phyloP scores from a whole-genome alignment of 2,113 vertebrate species.

The Heliornis fulica region DNA sequence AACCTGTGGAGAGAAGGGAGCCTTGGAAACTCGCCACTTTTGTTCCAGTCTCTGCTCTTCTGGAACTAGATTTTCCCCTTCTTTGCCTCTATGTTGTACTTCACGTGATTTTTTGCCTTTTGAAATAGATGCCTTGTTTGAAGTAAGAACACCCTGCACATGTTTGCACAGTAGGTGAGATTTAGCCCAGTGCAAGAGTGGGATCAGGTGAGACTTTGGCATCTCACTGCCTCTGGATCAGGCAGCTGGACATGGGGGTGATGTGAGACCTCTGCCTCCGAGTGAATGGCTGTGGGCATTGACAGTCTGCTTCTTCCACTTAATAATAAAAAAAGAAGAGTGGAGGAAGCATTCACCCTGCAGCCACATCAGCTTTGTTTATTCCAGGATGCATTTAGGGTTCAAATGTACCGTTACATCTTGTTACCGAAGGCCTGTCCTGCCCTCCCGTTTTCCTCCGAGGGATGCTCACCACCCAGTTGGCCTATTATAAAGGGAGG shows the following conservation, averaged over 20 bases:
- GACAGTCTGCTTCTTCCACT: not conserved
- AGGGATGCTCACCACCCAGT: not conserved
- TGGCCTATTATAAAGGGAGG: not conserved
- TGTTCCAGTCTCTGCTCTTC: not conserved
- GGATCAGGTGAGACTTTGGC: not conserved
- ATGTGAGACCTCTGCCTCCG: not conserved
- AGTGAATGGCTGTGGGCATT: not conserved
- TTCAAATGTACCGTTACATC: not conserved
- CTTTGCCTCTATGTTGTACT: not conserved
- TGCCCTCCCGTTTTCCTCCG: not conserved
- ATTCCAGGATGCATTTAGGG: not conserved
- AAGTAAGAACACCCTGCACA: not conserved
- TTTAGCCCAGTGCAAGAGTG: not conserved
- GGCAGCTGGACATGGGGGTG: accelerated
- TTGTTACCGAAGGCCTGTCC: accelerated
- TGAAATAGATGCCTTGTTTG: not conserved
- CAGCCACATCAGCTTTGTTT: not conserved
- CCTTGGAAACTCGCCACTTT: constrained; percentile 7
- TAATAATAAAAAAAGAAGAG: not conserved
- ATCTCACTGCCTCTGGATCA: accelerated
- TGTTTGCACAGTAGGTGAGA: not conserved
- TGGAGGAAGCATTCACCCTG: not conserved
- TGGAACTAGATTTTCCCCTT: not conserved
- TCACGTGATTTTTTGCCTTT: not conserved
- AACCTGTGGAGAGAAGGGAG: not conserved